Conservation (phyloP, 1,140 invertebrate genomes). For the Mesaphorura yosii region DNA sequence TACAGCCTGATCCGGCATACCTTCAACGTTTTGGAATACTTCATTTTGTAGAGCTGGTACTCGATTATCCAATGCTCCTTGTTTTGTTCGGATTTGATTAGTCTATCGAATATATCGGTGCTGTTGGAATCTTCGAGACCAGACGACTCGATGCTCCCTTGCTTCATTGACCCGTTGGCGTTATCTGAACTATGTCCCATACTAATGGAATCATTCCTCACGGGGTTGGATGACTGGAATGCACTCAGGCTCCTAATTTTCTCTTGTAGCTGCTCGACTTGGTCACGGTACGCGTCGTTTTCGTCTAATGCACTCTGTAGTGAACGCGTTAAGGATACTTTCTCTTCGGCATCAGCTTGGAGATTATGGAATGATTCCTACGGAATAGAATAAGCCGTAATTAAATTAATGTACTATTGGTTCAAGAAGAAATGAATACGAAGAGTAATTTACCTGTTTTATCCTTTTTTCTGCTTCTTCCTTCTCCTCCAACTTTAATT, state of each 20-base stretch:
- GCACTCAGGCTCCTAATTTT: constrained; percentile 9
- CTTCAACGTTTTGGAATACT: constrained; percentile 23
- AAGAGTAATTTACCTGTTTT: too few relatives aligned
- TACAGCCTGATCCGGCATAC: constrained; percentile 1
- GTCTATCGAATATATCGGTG: constrained; percentile 11
- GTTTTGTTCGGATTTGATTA: constrained; percentile 18
- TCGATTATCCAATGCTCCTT: constrained; percentile 21
- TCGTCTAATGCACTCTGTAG: constrained; percentile 22
- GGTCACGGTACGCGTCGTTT: constrained; percentile 23
- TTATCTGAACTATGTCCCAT: too few relatives aligned
- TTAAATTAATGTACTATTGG: too few relatives aligned
- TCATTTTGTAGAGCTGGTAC: constrained; percentile 25
- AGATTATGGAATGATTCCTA: not conserved
- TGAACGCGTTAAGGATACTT: constrained; percentile 6
- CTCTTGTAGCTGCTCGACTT: constrained; percentile 22
- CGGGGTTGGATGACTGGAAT: not conserved
- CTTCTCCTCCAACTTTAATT: not conserved
- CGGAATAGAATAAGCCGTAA: too few relatives aligned
- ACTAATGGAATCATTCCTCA: too few relatives aligned
- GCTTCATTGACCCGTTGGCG: too few relatives aligned
- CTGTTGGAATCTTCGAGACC: not conserved
- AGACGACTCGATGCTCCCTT: too few relatives aligned
- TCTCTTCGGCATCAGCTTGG: constrained; percentile 20
- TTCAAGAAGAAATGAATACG: too few relatives aligned
- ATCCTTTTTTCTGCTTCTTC: too few relatives aligned